Base-by-base conservation (phyloP, 2,888 invertebrate species). In the Rugalucina vietnamica region DNA sequence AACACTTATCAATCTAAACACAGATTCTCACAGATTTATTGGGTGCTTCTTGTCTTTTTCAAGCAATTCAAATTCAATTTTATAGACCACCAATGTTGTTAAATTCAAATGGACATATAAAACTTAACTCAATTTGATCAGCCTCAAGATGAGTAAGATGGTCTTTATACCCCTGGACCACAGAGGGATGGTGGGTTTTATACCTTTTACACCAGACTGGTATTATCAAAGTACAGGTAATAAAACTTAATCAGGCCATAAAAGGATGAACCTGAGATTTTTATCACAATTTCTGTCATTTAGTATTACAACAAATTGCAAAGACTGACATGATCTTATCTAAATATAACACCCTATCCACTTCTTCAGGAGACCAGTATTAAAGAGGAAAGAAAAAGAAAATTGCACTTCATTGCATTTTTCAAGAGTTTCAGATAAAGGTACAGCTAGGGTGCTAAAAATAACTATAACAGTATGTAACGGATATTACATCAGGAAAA, bases 191-290 rank as follows among this genome's bases (percentile, higher is more conserved):
- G n/a, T 54, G 12, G 32, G 3, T 32, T 65, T 65, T 65, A 65
- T 65, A 34, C 65, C 65, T 34, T 29, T 5, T 4, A n/a, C 34
- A 34, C 65, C 21, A 65, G 65, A 65, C 65, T 34, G 65, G 65
- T 65, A 65, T 65, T 65, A 65, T 34, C 65, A 32, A 34, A n/a
- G 65, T 34, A 65, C 29, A 29, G 27, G 34, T 65, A 65, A 65
- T 65, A 65, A 65, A 65, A 65, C 65, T 65, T 65, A 65, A 65
- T 65, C 65, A 65, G 65, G 65, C 34, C 32, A 65, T 65, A 65
- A 65, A 65, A 29, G 29, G 65, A 18, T n/a, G 65, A 65, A 65
- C 34, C 24, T 65, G 65, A 65, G 65, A 65, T 65, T 65, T 65
- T 24, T 65, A 65, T 65, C 65, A 65, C 65, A 34, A 65, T 65